These are phyloP conservation scores for Acrossocheilus fasciatus DNA, from an alignment of 2,797 vertebrate species.

Conservation along the genomic window DNA sequence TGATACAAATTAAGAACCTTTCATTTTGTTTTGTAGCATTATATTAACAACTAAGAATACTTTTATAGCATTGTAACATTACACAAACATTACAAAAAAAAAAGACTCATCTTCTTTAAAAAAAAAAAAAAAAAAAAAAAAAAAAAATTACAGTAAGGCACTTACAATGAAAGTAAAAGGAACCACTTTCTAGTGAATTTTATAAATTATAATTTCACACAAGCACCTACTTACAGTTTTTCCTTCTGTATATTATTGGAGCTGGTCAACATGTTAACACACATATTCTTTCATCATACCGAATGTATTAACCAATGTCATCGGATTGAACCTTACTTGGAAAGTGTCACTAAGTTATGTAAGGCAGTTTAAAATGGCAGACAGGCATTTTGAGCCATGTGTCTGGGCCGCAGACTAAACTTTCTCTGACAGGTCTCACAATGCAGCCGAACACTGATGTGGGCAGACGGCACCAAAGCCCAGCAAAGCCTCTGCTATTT, in stretches of 20 bases:
- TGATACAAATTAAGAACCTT: too few relatives aligned
- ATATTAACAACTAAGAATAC: too few relatives aligned
- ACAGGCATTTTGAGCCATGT: slow-evolving; percentile 39
- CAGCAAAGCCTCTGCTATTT: slow-evolving; percentile 58
- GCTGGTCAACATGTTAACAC: background rate
- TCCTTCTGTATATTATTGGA: background rate
- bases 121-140: background rate
- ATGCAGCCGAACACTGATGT: slow-evolving; percentile 47
- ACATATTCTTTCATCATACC: background rate
- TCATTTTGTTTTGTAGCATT: too few relatives aligned
- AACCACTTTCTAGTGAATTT: background rate
- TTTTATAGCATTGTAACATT: background rate
- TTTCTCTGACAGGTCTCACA: slow-evolving; percentile 53
- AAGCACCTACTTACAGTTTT: background rate
- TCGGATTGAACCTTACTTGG: background rate
- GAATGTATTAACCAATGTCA: background rate
- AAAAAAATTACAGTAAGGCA: background rate
- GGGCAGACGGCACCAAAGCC: slow-evolving; percentile 55
- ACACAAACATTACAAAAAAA: background rate
- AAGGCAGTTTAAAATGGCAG: slow-evolving; percentile 7
- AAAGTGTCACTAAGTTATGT: slow-evolving; percentile 14
- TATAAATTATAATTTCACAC: background rate
- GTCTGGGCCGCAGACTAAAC: slow-evolving; percentile 43
- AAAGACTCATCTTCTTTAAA: background rate
- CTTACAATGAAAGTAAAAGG: background rate